Evolutionary conservation across 2,113 vertebrate species (phyloP), one percentile per base, ranked within the genome.

Genomic region (Meles meles): DNA sequence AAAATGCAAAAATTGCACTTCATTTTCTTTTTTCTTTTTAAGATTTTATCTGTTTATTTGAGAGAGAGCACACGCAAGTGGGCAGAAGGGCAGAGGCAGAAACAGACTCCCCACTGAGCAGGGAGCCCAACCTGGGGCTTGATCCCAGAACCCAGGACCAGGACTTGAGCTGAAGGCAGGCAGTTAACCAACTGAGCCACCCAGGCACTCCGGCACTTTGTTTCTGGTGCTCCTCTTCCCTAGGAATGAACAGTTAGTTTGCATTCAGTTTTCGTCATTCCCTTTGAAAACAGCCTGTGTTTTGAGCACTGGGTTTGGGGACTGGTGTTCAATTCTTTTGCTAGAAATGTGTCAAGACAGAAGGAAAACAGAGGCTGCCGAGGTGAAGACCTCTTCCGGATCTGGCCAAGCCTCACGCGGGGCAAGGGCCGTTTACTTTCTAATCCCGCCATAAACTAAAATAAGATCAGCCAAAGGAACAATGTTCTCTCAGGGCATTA

Each of bases 341-440:
- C 37, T n/a, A 23, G 63, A 21, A 74, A n/a, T 7, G 2, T 2
- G 15, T 18, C 52, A 29, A 21, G 34, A 25, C 9, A 11, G 47
- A 27, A 21, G 57, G 8, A 23, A n/a, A 4, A 5, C 27, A 8
- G 4, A 71, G 39, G 61, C 14, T 1, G 0, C 82, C 1, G 7
- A 55, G 20, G 3, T n/a, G 11, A 1, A 8, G 27, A 52, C 8
- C 47, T 69, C 37, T 5, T 23, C 29, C 3, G 57, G 14, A 31
- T 23, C 55, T 34, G 52, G 81, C 49, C 5, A 9, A 17, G 39
- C 27, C 37, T 5, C 8, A 0, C 1, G 6, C 23, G 0, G 0
- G n/a, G 49, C 14, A 17, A 71, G 9, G 34, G 44, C 47, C 5
- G 1, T 11, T 18, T 29, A 14, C 74, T 23, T 65, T 82, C 49